Percentiles rank a stretch among this genome's conserved stretches.
Evolutionary conservation across 2,797 vertebrate species (phyloP).

Genomic region (Sitta carolinensis): DNA sequence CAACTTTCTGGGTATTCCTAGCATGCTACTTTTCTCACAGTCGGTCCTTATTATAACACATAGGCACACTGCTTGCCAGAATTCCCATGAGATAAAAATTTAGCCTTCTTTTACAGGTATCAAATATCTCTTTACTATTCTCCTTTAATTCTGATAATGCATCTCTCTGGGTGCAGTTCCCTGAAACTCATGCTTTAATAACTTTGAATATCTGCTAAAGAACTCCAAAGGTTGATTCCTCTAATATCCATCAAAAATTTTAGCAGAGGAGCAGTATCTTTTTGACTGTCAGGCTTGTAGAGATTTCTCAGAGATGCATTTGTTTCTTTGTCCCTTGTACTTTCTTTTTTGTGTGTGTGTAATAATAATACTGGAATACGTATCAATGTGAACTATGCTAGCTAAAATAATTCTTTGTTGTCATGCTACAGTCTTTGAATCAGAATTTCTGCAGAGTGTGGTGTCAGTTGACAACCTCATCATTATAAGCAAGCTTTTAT

Average conservation of each 20-base stretch:
- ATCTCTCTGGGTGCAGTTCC: not conserved
- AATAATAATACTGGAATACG: not conserved
- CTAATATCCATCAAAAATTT: not conserved
- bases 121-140: constrained; percentile 26
- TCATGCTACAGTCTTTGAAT: not conserved
- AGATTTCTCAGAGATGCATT: not conserved
- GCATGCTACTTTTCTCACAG: not conserved
- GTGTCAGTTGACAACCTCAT: not conserved
- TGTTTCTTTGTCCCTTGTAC: not conserved
- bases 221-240: not conserved
- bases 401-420: constrained; percentile 4
- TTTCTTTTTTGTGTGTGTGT: not conserved
- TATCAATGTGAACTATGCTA: not conserved
- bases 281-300: constrained; percentile 15
- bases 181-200: constrained; percentile 23
- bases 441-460: not conserved
- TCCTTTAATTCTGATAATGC: not conserved
- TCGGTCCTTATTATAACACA: not conserved
- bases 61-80: not conserved
- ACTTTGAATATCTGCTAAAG: constrained; percentile 8
- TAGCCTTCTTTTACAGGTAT: constrained; percentile 1
- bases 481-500: constrained; percentile 11
- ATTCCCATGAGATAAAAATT: not conserved
- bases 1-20: not conserved
- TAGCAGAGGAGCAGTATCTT: not conserved